Evolutionary conservation across 2,888 invertebrate genomes (phyloP), one percentile per base, ranked within the genome.

Genomic region (Orthonevra nobilis): DNA sequence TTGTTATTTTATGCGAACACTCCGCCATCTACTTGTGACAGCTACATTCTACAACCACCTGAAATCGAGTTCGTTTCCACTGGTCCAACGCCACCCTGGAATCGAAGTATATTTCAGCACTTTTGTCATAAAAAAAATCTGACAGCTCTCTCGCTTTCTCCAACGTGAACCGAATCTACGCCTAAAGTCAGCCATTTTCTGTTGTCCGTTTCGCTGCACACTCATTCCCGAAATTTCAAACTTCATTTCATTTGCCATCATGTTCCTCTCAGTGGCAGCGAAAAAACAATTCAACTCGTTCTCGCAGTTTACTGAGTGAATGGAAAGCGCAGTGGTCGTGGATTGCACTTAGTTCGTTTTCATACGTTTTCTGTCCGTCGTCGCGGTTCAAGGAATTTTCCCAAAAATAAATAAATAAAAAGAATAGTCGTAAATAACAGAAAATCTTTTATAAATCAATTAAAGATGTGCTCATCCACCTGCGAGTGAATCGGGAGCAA

Each of bases 221-320:
- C 54, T 38, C 46, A 12, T 61, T 38, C 46, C 15, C 7, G 0
- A 34, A 15, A 36, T 19, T 61, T 61, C 66, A 60, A 72, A n/a
- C 60, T 61, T 56, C 15, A 17, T 12, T 66, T 36, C 66, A 28
- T 7, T 36, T 48, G 0, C 66, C 30, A 42, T 19, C 38, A 10
- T 28, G 56, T 72, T 56, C 64, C 79, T 5, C 2, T 7, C 3
- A 20, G 26, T 61, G 46, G 6, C 3, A 44, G 66, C 34, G 42
- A 40, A 61, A 36, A 50, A 40, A 30, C 10, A 4, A 5, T 30
- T 38, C 40, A 48, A 54, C n/a, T 38, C 72, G 38, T 56, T 72
- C 72, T 58, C 69, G 48, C 73, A 79, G 79, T 79, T 66, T 61
- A 48, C 56, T 79, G 66, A 79, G 79, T 72, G 60, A 72, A 72